These are phyloP conservation scores for Aphelenchoides besseyi DNA, from an alignment of 1,140 invertebrate genomes.

Conservation along the genomic window DNA sequence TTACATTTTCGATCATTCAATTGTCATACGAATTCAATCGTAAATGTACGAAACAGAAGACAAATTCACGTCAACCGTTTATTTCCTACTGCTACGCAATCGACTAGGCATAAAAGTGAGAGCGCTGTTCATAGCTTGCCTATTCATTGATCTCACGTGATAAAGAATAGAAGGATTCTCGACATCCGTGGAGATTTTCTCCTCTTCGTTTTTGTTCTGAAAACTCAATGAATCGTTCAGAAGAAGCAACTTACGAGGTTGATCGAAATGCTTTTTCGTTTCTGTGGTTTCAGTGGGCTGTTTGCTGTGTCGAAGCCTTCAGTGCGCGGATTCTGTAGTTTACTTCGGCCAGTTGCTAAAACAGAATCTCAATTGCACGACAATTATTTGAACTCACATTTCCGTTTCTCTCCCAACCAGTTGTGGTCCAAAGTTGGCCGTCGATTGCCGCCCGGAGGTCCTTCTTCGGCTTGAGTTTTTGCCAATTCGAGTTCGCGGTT, in stretches of 20 bases:
- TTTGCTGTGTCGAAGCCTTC: background rate
- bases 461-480: background rate
- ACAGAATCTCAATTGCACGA: background rate
- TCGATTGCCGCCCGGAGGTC: no score
- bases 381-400: background rate
- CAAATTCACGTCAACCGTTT: no score
- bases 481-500: background rate
- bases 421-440: no score
- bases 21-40: no score
- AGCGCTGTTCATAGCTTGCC: background rate
- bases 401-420: background rate
- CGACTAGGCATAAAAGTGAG: background rate
- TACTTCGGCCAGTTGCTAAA: background rate
- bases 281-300: background rate
- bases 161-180: background rate
- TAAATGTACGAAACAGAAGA: no score
- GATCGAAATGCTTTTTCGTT: background rate
- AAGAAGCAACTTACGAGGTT: background rate
- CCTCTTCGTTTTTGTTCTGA: slow-evolving; percentile 1
- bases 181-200: background rate
- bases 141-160: background rate
- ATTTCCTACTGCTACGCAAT: no score
- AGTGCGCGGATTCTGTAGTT: background rate
- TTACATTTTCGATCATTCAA: no score
- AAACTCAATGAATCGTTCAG: background rate